Evolutionary conservation across 2,888 invertebrate genomes (phyloP).

Genomic region (Leucozona laternaria): DNA sequence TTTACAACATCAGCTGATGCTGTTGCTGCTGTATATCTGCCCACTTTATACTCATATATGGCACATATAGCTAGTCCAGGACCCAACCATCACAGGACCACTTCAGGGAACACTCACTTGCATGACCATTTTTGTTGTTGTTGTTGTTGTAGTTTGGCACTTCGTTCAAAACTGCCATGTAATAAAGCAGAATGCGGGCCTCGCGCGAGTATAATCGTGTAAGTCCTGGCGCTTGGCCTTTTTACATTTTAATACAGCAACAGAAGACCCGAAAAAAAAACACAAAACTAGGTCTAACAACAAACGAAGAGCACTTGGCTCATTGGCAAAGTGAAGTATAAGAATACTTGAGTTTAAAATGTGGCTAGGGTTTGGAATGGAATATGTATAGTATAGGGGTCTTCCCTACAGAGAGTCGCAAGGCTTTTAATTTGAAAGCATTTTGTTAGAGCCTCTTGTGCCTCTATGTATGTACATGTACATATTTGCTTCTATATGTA

Average conservation of each 20-base stretch:
- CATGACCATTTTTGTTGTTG: constrained; percentile 16
- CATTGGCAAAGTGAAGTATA: constrained; percentile 68
- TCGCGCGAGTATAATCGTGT: constrained; percentile 9
- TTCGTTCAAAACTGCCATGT: constrained; percentile 45
- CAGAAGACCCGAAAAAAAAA: neutral
- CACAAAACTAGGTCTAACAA: constrained; percentile 27
- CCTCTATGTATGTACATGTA: neutral
- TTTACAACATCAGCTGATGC: constrained; percentile 56
- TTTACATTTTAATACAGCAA: constrained; percentile 34
- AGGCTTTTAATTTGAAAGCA: constrained; percentile 51
- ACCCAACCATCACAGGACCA: constrained; percentile 9
- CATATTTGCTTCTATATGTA: neutral
- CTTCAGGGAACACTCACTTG: constrained; percentile 40
- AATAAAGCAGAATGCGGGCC: constrained; percentile 18
- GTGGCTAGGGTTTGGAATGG: constrained; percentile 1
- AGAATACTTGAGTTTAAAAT: constrained; percentile 53
- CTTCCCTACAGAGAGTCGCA: neutral
- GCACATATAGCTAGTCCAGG: constrained; percentile 40
- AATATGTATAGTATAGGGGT: neutral
- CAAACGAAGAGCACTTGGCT: constrained; percentile 56
- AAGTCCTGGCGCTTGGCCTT: constrained; percentile 44
- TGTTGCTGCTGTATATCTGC: neutral
- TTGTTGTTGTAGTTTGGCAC: constrained; percentile 47
- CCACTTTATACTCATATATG: constrained; percentile 65
- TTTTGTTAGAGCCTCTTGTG: constrained; percentile 41